Percentiles rank a stretch among this genome's conserved stretches.
Conservation (phyloP, 2,113 vertebrate species). For the Sinocyclocheilus anophthalmus region DNA sequence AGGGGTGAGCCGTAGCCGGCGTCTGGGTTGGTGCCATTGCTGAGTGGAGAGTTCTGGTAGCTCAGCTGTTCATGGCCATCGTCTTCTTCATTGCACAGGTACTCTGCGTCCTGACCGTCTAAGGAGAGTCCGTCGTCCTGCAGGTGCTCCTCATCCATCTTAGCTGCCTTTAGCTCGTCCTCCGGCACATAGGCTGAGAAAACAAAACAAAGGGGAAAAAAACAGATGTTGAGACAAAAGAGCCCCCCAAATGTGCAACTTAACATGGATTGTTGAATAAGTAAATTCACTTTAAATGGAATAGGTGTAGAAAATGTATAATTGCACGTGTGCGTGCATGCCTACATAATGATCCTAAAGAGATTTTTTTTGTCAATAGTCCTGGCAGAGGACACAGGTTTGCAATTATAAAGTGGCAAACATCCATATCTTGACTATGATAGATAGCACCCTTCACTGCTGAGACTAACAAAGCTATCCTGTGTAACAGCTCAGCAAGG, state of each 20-base stretch:
- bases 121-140: conserved; percentile 88
- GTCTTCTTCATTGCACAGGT: conserved; percentile 86
- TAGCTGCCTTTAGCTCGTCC: conserved; percentile 90
- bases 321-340: conserved; percentile 42
- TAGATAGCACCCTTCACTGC: conserved; percentile 70
- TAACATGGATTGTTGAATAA: conserved; percentile 43
- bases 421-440: conserved; percentile 78
- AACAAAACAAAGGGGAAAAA: conserved; percentile 61
- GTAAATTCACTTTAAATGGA: background rate
- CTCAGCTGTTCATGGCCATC: conserved; percentile 88
- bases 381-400: conserved; percentile 67
- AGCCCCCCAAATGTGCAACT: conserved; percentile 30
- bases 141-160: conserved; percentile 84
- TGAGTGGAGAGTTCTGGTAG: conserved; percentile 94
- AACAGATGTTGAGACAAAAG: conserved; percentile 41
- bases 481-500: conserved; percentile 67
- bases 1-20: conserved; percentile 94
- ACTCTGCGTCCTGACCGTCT: conserved; percentile 89
- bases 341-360: conserved; percentile 66
- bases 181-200: conserved; percentile 94
- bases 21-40: conserved; percentile 94
- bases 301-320: conserved; percentile 20
- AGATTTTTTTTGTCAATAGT: conserved; percentile 71
- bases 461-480: conserved; percentile 72
- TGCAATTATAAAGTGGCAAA: conserved; percentile 77